These are phyloP conservation scores for Chouioia cunea DNA, from an alignment of 2,888 invertebrate genomes.

Conservation along the genomic window DNA sequence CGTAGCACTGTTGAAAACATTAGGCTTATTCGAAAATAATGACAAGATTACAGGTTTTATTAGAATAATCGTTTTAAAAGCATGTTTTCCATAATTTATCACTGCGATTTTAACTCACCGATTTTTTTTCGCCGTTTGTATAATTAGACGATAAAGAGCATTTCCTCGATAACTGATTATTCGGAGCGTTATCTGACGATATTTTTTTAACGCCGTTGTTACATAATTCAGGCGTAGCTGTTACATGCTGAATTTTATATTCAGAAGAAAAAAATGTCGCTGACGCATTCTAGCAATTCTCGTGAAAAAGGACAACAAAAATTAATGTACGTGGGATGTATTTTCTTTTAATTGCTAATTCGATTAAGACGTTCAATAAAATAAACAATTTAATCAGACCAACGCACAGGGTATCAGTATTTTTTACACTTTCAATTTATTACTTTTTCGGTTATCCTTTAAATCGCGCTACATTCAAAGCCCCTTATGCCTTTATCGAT, in stretches of 20 bases:
- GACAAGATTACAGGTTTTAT: background rate
- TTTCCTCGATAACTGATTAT: constrained; percentile 26
- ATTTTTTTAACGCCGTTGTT: constrained; percentile 35
- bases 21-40: constrained; percentile 10
- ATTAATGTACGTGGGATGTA: constrained; percentile 18
- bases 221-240: constrained; percentile 27
- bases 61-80: background rate
- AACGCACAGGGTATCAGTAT: background rate
- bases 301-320: background rate
- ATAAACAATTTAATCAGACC: constrained; percentile 13
- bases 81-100: constrained; percentile 2
- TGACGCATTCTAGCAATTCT: constrained; percentile 20
- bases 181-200: constrained; percentile 12
- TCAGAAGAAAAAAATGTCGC: background rate
- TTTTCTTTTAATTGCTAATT: background rate
- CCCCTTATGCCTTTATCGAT: no score
- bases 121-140: constrained; percentile 13
- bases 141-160: constrained; percentile 36
- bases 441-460: no score
- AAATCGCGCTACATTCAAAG: no score
- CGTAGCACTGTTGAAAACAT: no score
- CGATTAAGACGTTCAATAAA: constrained; percentile 8
- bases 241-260: background rate
- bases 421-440: no score
- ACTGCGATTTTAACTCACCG: background rate